Evolutionary conservation across 2,113 vertebrate species (phyloP), one percentile per base, ranked within the genome.

Genomic region (Oenanthe oenanthe): DNA sequence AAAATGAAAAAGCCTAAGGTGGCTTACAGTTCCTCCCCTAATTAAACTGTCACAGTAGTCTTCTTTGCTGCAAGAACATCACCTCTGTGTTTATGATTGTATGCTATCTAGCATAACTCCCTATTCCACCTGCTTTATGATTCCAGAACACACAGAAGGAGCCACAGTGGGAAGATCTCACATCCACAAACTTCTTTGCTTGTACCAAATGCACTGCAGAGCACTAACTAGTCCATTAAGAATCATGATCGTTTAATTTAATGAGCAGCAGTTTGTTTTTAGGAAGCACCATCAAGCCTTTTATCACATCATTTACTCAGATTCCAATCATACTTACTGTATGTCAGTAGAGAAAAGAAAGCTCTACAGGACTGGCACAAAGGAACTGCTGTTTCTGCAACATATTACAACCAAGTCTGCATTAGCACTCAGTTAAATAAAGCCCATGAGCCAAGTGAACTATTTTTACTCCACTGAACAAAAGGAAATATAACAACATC

Each of bases 321-420:
- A 89, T 89, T 80, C 78, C 47, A 47, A 20, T 36, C 56, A 58
- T 54, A 80, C 34, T 89, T 54, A 54, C 58, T 74, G 76, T 36
- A 81, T 9, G 42, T 10, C 67, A 60, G 81, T 9, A 38, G 60
- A 70, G 76, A 74, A 73, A 75, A 68, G 38, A 32, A 73, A 91
- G 68, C 66, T 94, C 71, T 51, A 1, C 2, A 73, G 60, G 67
- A 61, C 42, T 34, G 29, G 42, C 73, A 79, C 54, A 88, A 92
- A 92, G 56, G 71, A 95, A 76, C 47, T 92, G 91, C 88, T 95
- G 78, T 62, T 94, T 79, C 92, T 92, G 79, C 92, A 95, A 48
- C 53, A 28, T 18, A 73, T 88, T 62, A 34, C 2, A 16, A 82
- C 50, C 28, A 54, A 34, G 16, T n/a, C 84, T 50, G 67, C 87